phyloP scores from a whole-genome alignment of 1,140 invertebrate species.

The Lysiphlebus fabarum region DNA sequence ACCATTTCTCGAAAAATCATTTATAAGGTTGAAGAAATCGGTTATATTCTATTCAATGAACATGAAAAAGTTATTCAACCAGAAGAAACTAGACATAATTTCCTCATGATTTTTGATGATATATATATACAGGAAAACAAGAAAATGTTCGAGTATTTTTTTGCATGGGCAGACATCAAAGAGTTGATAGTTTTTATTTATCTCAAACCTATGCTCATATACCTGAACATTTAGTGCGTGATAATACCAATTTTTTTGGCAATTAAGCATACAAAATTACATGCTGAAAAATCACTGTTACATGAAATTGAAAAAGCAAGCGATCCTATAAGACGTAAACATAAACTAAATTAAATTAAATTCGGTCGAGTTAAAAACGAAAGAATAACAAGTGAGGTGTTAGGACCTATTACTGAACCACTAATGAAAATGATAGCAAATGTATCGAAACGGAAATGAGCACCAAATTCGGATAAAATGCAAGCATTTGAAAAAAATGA shows the following conservation, averaged over 20 bases:
- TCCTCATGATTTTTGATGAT: neutral
- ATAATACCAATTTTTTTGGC: slow-evolving; percentile 20
- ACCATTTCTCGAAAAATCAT: neutral
- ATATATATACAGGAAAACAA: neutral
- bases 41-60: neutral
- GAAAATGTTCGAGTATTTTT: too few species aligned
- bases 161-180: neutral
- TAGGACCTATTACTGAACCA: too few species aligned
- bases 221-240: slow-evolving; percentile 24
- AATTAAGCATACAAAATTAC: neutral
- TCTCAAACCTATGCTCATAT: slow-evolving; percentile 11
- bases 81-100: neutral
- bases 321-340: neutral
- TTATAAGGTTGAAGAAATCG: neutral
- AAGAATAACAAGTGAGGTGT: too few species aligned
- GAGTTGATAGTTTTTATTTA: neutral
- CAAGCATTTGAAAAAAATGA: too few species aligned
- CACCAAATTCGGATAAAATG: too few species aligned
- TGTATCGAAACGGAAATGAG: too few species aligned
- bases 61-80: neutral
- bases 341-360: neutral
- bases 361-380: too few species aligned
- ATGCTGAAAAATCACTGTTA: neutral
- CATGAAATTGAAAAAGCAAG: neutral
- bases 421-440: too few species aligned